These are phyloP conservation scores for Chlorops oryzae DNA, from an alignment of 1,140 invertebrate species.

Conservation along the genomic window DNA sequence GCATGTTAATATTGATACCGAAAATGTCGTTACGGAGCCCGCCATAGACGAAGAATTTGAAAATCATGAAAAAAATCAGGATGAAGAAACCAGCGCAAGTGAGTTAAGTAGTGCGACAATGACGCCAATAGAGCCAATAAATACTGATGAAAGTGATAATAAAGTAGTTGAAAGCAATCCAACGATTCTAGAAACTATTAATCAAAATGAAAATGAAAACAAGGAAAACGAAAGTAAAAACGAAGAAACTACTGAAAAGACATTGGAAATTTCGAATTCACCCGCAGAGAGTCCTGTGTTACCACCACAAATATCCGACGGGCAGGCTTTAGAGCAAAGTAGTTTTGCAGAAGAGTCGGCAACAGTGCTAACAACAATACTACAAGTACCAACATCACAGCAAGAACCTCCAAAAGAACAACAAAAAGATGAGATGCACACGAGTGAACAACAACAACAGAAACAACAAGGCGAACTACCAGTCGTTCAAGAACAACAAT, in stretches of 20 bases:
- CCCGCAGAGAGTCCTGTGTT: too few species aligned
- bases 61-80: not conserved
- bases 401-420: slow-evolving; percentile 13
- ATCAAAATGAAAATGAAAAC: not conserved
- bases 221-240: not conserved
- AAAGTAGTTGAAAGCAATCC: not conserved
- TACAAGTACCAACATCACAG: slow-evolving; percentile 19
- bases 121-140: not conserved
- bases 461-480: too few species aligned
- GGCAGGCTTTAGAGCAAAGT: too few species aligned
- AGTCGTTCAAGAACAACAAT: too few species aligned
- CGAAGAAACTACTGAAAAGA: not conserved
- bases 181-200: too few species aligned
- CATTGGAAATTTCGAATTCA: too few species aligned
- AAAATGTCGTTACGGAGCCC: not conserved
- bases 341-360: not conserved
- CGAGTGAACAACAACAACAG: too few species aligned
- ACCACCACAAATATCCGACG: too few species aligned
- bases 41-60: not conserved
- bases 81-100: not conserved
- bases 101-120: not conserved
- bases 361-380: slow-evolving; percentile 30
- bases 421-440: not conserved
- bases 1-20: not conserved
- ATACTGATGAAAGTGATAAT: not conserved